Conservation (phyloP, 2,797 vertebrate species). For the Phataginus tetradactyla region DNA sequence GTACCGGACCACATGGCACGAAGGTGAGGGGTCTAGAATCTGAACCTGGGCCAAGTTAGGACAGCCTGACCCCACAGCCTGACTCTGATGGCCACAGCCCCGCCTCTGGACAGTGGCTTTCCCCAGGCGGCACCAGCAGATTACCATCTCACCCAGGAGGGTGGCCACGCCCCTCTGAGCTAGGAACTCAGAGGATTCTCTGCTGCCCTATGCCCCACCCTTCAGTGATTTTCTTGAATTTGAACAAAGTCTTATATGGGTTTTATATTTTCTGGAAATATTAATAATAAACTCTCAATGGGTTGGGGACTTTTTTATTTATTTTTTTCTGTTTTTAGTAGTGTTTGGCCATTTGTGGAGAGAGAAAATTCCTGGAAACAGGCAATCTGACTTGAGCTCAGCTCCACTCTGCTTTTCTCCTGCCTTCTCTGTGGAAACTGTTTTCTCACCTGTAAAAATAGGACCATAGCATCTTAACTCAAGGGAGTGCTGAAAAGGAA, state of each 20-base stretch:
- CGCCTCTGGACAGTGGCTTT: not conserved
- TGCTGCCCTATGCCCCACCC: not conserved
- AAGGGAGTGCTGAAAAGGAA: not conserved
- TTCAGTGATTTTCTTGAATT: not conserved
- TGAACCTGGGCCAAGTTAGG: not conserved
- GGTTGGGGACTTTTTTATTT: not conserved
- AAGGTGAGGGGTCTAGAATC: not conserved
- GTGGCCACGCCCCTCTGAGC: not conserved
- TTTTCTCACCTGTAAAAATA: conserved; percentile 12
- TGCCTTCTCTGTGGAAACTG: not conserved
- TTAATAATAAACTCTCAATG: not conserved
- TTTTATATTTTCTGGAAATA: not conserved
- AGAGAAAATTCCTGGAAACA: not conserved
- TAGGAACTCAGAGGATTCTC: not conserved
- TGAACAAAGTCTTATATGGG: not conserved
- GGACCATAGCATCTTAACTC: not conserved
- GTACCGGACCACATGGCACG: not conserved
- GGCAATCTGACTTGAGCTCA: not conserved
- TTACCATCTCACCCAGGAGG: not conserved
- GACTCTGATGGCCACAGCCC: not conserved
- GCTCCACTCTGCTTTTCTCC: not conserved
- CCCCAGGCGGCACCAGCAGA: not conserved
- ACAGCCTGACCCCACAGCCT: not conserved
- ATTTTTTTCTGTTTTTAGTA: not conserved
- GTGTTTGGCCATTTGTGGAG: not conserved